Conservation (phyloP, 2,797 vertebrate species). For the Nasua narica region DNA sequence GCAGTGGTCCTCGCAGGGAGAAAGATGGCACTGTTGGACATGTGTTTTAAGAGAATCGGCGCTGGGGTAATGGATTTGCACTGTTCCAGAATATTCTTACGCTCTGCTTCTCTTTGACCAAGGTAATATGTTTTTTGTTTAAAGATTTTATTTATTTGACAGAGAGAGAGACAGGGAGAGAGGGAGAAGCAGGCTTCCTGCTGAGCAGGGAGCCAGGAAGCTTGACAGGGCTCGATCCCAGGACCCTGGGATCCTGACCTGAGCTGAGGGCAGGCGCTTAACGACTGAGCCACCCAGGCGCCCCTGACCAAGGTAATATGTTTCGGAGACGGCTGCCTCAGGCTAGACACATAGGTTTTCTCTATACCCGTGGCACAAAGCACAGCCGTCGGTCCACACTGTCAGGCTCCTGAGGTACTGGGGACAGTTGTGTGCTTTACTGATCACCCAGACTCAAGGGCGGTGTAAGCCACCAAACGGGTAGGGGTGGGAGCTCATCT, state of each 20-base stretch:
- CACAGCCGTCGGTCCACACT: too few relatives aligned
- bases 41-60: background rate
- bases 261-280: too few relatives aligned
- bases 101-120: background rate
- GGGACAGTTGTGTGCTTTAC: background rate
- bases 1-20: background rate
- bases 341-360: too few relatives aligned
- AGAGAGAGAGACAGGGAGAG: too few relatives aligned
- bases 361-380: background rate
- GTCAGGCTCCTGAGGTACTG: too few relatives aligned
- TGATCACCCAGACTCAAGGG: background rate
- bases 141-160: too few relatives aligned
- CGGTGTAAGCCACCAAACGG: background rate
- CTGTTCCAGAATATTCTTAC: background rate
- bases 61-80: background rate
- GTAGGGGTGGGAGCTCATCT: fast-evolving
- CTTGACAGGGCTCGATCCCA: too few relatives aligned
- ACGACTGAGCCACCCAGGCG: too few relatives aligned
- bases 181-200: too few relatives aligned
- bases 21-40: background rate
- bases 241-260: too few relatives aligned
- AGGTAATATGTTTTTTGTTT: background rate
- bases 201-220: too few relatives aligned
- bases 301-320: background rate
- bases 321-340: background rate